A percentile compares a stretch with the other conserved stretches of the same genome.
These are phyloP conservation scores for Macrotus californicus DNA, from an alignment of 2,113 vertebrate genomes.

Conservation along the genomic window DNA sequence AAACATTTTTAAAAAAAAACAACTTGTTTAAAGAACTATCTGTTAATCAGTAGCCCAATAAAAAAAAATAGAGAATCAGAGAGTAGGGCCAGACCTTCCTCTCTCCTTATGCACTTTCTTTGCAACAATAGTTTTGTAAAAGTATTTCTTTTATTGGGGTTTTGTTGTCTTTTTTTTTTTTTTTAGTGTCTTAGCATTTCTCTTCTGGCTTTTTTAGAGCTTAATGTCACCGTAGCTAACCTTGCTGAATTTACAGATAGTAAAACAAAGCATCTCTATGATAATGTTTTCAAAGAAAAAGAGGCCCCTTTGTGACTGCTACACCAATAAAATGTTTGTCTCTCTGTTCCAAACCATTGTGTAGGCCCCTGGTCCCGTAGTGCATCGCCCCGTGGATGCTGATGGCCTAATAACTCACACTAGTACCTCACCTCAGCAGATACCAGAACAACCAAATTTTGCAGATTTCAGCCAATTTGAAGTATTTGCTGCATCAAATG, in stretches of 20 bases:
- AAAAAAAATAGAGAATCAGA: not conserved
- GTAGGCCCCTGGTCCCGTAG: conserved; percentile 86
- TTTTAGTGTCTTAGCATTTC: not conserved
- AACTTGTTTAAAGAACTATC: not conserved
- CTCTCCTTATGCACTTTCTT: not conserved
- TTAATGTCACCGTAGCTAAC: not conserved
- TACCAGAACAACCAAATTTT: conserved; percentile 98
- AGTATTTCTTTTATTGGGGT: not conserved
- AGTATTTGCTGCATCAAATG: conserved; percentile 87
- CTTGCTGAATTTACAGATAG: not conserved
- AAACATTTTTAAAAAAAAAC: not conserved
- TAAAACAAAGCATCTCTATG: not conserved
- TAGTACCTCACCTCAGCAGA: conserved; percentile 96
- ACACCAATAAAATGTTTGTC: not conserved
- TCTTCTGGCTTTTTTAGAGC: not conserved
- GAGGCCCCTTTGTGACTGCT: not conserved
- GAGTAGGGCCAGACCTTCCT: not conserved
- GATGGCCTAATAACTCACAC: conserved; percentile 86
- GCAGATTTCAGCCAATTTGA: conserved; percentile 99
- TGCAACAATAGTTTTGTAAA: not conserved
- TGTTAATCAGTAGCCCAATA: not conserved
- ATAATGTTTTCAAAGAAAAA: conserved; percentile 3
- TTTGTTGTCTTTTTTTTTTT: not conserved
- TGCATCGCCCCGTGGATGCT: conserved; percentile 88
- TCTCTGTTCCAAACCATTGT: not conserved